Conservation (phyloP, 2,113 vertebrate genomes). For the Struthio camelus region DNA sequence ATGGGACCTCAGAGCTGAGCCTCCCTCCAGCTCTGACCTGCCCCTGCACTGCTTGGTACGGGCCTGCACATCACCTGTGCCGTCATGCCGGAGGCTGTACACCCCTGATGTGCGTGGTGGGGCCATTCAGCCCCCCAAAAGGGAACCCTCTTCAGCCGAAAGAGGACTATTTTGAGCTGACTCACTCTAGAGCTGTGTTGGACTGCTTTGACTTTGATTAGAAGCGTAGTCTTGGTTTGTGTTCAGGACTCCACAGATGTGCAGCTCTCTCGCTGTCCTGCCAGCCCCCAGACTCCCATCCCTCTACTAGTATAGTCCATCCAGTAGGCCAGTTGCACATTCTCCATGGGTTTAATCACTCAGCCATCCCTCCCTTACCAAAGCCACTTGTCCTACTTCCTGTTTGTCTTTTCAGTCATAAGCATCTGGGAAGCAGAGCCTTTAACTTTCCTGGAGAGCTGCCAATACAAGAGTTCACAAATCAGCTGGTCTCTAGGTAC, state of each 20-base stretch:
- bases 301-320: too few relatives aligned
- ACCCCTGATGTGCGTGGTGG: background rate
- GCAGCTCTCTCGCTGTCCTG: fast-evolving
- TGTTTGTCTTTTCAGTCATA: background rate
- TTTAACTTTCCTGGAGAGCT: background rate
- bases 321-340: too few relatives aligned
- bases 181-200: background rate
- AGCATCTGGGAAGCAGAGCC: background rate
- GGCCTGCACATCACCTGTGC: background rate
- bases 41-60: fast-evolving
- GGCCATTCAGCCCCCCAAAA: background rate
- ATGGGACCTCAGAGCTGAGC: fast-evolving
- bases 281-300: background rate
- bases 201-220: background rate
- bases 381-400: background rate
- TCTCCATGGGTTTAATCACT: too few relatives aligned
- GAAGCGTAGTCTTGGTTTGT: background rate
- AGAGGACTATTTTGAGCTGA: background rate
- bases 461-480: background rate
- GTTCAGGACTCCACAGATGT: background rate
- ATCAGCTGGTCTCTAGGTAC: background rate
- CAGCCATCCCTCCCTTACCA: background rate
- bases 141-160: background rate
- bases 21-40: background rate
- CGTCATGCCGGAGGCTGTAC: fast-evolving